These are phyloP conservation scores for Psittacula echo DNA, from an alignment of 2,797 vertebrate species.

Conservation along the genomic window DNA sequence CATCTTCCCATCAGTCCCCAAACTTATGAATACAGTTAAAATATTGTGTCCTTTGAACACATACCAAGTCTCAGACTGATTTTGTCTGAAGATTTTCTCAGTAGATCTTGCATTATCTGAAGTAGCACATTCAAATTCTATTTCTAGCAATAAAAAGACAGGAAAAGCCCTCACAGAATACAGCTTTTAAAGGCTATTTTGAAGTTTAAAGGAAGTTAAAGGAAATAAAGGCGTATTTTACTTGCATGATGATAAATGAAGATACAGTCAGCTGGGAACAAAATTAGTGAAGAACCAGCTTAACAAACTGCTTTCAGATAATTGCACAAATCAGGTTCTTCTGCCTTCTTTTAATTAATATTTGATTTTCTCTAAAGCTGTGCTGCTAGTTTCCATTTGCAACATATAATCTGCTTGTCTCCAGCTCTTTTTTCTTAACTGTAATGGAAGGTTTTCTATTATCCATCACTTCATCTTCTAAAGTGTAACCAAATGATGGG, in stretches of 20 bases:
- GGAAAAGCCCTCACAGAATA: rapidly evolving
- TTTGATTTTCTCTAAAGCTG: neutral
- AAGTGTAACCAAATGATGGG: neutral
- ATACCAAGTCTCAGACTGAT: neutral
- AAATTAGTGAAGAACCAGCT: neutral
- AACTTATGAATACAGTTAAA: neutral
- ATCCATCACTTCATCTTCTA: neutral
- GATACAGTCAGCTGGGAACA: neutral
- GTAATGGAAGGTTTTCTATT: neutral
- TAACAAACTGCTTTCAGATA: neutral
- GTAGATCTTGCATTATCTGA: neutral
- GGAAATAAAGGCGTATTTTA: neutral
- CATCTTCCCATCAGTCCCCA: neutral
- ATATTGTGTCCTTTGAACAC: neutral
- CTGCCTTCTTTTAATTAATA: neutral
- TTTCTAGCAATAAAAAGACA: neutral
- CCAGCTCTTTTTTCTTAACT: neutral
- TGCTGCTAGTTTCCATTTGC: neutral
- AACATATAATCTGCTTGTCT: neutral
- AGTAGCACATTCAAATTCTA: neutral
- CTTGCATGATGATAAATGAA: neutral
- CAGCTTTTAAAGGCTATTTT: neutral
- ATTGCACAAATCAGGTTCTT: neutral
- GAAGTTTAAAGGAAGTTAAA: neutral
- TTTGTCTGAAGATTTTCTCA: neutral